Evolutionary conservation across 53 echinoderm and acorn worm genomes (phyloP).

Genomic region (Astropecten irregularis): DNA sequence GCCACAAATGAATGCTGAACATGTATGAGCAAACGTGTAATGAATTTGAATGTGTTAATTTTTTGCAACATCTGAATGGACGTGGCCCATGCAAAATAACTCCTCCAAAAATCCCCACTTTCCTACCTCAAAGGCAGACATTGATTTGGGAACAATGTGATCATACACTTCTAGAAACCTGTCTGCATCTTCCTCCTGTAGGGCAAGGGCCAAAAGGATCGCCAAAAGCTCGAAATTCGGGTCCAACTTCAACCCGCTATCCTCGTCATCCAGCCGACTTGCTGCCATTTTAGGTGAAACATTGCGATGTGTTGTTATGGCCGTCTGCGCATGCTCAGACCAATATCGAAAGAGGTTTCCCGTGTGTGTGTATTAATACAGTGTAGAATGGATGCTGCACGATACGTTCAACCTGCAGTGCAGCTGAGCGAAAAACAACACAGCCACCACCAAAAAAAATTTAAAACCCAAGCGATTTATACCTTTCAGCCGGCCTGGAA

Average conservation of each 20-base stretch:
- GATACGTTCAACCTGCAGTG: background rate
- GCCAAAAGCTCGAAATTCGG: constrained; percentile 56
- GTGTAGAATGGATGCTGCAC: background rate
- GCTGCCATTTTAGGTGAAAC: constrained; percentile 86
- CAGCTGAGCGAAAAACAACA: constrained; percentile 31
- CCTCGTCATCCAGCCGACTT: constrained; percentile 52
- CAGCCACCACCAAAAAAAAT: background rate
- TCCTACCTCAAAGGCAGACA: constrained; percentile 61
- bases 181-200: constrained; percentile 64
- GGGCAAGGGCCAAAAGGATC: constrained; percentile 65
- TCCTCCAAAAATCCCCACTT: background rate
- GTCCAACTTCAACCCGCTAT: constrained; percentile 36
- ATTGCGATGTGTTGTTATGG: constrained; percentile 82
- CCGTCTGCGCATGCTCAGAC: constrained; percentile 79
- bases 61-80: background rate
- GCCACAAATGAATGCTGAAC: too few relatives aligned
- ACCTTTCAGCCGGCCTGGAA: background rate
- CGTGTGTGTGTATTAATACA: too few relatives aligned
- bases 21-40: too few relatives aligned
- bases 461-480: too few relatives aligned
- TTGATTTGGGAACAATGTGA: constrained; percentile 60
- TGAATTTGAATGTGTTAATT: too few relatives aligned
- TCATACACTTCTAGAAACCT: constrained; percentile 76
- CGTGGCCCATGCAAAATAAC: background rate
- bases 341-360: constrained; percentile 61